Evolutionary conservation across 2,797 vertebrate species (phyloP), one percentile per base, ranked within the genome.

Genomic region (Falco naumanni): DNA sequence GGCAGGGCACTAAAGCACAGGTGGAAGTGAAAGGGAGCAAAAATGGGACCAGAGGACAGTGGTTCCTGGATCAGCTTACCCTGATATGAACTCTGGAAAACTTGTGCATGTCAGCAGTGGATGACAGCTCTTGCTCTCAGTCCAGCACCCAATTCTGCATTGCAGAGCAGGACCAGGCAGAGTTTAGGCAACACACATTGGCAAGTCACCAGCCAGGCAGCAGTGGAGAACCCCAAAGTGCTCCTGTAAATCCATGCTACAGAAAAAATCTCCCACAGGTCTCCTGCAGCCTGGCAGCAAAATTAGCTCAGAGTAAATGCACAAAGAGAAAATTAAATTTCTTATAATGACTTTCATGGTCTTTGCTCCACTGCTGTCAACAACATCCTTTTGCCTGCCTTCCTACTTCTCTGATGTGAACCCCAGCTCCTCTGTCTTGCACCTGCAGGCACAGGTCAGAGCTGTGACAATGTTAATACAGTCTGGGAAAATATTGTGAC

Each of bases 161-260:
- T 72, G 78, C 90, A 83, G 84, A 77, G 60, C 57, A 78, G 84
- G 45, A 85, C 54, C 26, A 43, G 65, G 51, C 84, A 87, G 26
- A 41, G 17, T 34, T 39, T 29, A 59, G 70, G 84, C 37, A 63
- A 29, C 3, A 69, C 68, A 60, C n/a, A 68, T 26, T 43, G 26
- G 33, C 45, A 69, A 82, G 43, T 34, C 45, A 56, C 26, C 64
- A n/a, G 20, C 29, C 45, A 28, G 22, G 47, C 25, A 53, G 63
- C 47, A 41, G 47, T 4, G 19, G 22, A 66, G 65, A 65, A 29
- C 39, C 72, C 39, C 47, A 19, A 59, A 71, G 65, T 7, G 53
- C 45, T 76, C 78, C 59, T 33, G 13, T 12, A 57, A 65, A 70
- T 39, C 59, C 57, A 13, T 5, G 33, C 34, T 72, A 24, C 39